A percentile compares a stretch with the other conserved stretches of the same genome.
Conservation (phyloP, 2,113 vertebrate species). For the Hiodon tergisus region DNA sequence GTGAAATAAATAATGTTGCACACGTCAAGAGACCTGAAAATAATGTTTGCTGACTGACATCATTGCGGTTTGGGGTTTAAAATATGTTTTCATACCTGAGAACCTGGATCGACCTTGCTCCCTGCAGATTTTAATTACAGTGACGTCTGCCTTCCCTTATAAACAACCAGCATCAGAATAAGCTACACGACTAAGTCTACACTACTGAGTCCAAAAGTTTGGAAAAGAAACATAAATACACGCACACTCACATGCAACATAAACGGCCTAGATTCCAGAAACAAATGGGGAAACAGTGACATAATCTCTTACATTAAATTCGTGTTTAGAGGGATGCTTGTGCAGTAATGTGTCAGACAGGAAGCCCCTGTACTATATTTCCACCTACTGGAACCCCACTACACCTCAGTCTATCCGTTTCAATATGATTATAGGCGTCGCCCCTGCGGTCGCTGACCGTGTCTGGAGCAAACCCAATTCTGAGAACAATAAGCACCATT, state of each 20-base stretch:
- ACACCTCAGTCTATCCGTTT: conserved; percentile 4
- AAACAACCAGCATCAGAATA: not conserved
- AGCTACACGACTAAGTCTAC: not conserved
- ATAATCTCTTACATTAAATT: conserved; percentile 5
- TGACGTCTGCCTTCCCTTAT: not conserved
- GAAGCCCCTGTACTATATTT: conserved; percentile 5
- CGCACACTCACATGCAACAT: not conserved
- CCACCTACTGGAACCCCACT: not conserved
- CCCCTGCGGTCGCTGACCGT: conserved; percentile 11
- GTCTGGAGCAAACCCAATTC: conserved; percentile 8
- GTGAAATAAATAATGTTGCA: not conserved
- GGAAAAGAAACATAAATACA: not conserved
- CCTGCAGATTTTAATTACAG: not conserved
- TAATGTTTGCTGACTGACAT: not conserved
- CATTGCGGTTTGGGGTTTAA: not conserved
- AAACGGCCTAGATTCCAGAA: not conserved
- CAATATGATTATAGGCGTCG: conserved; percentile 13
- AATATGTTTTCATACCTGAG: not conserved
- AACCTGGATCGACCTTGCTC: not conserved
- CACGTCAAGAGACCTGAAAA: not conserved
- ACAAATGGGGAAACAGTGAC: conserved; percentile 4
- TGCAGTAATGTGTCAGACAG: not conserved
- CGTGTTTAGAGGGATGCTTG: conserved; percentile 1
- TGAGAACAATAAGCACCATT: conserved; percentile 12
- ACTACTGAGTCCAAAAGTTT: not conserved